Conservation (phyloP, 1,140 invertebrate species). For the Dendroctonus valens region DNA sequence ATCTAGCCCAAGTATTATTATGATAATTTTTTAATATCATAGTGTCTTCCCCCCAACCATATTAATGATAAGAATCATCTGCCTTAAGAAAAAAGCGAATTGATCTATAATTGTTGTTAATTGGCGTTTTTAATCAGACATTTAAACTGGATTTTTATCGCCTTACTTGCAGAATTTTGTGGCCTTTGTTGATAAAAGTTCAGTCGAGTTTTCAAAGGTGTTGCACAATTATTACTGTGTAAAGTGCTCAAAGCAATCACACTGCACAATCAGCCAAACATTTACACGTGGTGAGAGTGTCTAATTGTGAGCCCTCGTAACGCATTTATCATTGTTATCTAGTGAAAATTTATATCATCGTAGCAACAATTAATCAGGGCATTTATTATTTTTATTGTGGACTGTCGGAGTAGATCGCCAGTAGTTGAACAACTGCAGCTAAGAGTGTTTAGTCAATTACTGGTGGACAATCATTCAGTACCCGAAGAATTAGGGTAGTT, state of each 20-base stretch:
- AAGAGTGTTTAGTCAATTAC: no score
- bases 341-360: no score
- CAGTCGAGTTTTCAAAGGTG: no score
- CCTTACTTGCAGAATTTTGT: background rate
- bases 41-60: conserved; percentile 18
- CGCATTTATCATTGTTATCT: no score
- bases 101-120: conserved; percentile 17
- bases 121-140: background rate
- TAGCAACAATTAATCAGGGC: no score
- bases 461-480: no score
- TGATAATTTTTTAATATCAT: conserved; percentile 4
- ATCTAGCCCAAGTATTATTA: conserved; percentile 21
- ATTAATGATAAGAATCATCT: conserved; percentile 4
- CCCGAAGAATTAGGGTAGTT: no score
- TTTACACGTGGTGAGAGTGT: background rate
- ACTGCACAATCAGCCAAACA: background rate
- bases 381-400: background rate
- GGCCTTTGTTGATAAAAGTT: no score
- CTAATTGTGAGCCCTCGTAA: no score
- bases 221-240: background rate
- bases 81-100: conserved; percentile 32
- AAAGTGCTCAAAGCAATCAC: background rate
- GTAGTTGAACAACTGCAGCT: no score
- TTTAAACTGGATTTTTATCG: background rate
- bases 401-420: background rate